Conservation (phyloP, 1,140 invertebrate species). For the Anoplophora glabripennis region DNA sequence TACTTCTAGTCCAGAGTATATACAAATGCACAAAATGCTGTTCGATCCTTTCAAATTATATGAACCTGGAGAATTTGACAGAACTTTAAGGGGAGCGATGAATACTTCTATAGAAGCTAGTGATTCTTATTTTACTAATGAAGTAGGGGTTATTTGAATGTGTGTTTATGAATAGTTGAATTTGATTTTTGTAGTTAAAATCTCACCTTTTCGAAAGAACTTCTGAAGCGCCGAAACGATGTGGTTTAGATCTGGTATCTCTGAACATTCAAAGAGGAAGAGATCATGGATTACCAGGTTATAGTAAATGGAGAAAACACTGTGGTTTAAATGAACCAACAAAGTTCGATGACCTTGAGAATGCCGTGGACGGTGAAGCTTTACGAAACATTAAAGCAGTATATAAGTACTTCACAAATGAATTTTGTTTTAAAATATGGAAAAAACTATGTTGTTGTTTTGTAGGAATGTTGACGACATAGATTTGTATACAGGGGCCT, state of each 20-base stretch:
- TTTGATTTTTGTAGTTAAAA: conserved; percentile 58
- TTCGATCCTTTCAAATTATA: conserved; percentile 83
- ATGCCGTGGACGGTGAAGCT: conserved; percentile 60
- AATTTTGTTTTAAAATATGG: neutral
- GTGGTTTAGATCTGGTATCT: conserved; percentile 80
- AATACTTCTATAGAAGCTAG: conserved; percentile 65
- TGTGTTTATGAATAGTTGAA: neutral
- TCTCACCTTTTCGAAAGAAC: conserved; percentile 71
- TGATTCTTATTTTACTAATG: conserved; percentile 65
- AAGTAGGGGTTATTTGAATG: conserved; percentile 53
- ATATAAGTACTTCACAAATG: conserved; percentile 56
- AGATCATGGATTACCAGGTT: conserved; percentile 83
- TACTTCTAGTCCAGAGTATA: conserved; percentile 60
- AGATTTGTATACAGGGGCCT: conserved; percentile 81
- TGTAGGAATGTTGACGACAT: conserved; percentile 73
- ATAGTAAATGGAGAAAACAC: conserved; percentile 70
- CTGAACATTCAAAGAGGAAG: conserved; percentile 84
- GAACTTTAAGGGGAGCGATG: conserved; percentile 61
- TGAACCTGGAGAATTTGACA: conserved; percentile 56
- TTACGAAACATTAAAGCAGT: conserved; percentile 61
- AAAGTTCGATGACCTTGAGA: conserved; percentile 72
- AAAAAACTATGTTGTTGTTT: conserved; percentile 17
- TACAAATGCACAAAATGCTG: conserved; percentile 75
- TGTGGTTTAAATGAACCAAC: conserved; percentile 67
- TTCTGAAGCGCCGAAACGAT: conserved; percentile 46